Evolutionary conservation across 2,113 vertebrate genomes (phyloP).

Genomic region (Scolopax mira): DNA sequence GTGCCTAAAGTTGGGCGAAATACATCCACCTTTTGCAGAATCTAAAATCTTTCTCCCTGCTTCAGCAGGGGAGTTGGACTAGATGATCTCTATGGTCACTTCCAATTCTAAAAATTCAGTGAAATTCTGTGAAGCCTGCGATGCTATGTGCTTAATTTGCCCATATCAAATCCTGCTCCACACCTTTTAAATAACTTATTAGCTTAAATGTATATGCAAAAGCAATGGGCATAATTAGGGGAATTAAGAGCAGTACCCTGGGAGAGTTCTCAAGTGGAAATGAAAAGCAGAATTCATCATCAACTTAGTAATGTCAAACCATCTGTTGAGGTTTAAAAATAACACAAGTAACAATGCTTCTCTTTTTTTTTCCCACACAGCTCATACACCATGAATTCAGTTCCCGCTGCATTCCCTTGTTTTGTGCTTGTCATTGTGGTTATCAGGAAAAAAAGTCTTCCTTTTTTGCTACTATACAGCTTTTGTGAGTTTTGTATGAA

Average conservation of each 20-base stretch:
- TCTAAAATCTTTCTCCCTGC: background rate
- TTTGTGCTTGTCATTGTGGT: background rate
- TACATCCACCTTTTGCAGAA: background rate
- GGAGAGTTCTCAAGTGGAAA: background rate
- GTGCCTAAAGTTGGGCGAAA: background rate
- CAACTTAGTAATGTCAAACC: background rate
- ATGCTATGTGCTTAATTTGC: background rate
- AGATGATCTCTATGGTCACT: no score
- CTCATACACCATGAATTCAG: background rate
- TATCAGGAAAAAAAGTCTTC: background rate
- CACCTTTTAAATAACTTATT: background rate
- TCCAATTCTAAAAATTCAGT: no score
- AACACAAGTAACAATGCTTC: background rate
- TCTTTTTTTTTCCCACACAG: background rate
- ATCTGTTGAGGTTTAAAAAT: background rate
- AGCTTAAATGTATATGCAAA: background rate
- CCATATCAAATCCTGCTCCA: accelerated
- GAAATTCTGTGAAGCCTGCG: background rate
- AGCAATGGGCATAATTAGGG: background rate
- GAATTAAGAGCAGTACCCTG: background rate
- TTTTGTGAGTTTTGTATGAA: background rate
- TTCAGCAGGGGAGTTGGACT: no score
- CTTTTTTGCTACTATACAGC: background rate
- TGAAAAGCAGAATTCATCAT: background rate
- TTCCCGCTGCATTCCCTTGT: background rate